Evolutionary conservation across 2,113 vertebrate genomes (phyloP), one percentile per base, ranked within the genome.

Genomic region (Tamias sibiricus): DNA sequence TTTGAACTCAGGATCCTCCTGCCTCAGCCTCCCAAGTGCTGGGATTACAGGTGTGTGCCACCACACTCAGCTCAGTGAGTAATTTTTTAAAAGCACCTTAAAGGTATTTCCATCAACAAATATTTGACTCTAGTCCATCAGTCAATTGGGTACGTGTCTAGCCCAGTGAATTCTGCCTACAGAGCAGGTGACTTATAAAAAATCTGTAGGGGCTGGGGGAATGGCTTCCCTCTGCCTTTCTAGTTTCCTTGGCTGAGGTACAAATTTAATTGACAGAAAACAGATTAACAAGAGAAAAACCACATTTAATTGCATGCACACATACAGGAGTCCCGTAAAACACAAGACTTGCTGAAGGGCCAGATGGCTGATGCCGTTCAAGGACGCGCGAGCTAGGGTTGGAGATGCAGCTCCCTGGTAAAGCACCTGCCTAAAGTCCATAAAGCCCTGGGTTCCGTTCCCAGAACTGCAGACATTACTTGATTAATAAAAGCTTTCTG

Each of bases 21-120:
- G n/a, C n/a, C n/a, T n/a, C n/a, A n/a, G n/a, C n/a, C n/a, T n/a
- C n/a, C n/a, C n/a, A n/a, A n/a, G n/a, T n/a, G n/a, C n/a, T n/a
- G n/a, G n/a, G n/a, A n/a, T n/a, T n/a, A n/a, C n/a, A n/a, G n/a
- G n/a, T n/a, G n/a, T n/a, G n/a, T n/a, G n/a, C n/a, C n/a, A n/a
- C n/a, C n/a, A n/a, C n/a, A n/a, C n/a, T n/a, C n/a, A n/a, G n/a
- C n/a, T n/a, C n/a, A 66, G 28, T 4, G 30, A 82, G 68, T 40
- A 52, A 44, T 24, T 90, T 85, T 87, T 83, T 4, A 11, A 79
- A 89, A 86, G 8, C 35, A 76, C 6, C 84, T 89, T 90, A 64
- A 96, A 89, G 52, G 8, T 35, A 76, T 95, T 91, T 32, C 66
- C 30, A 89, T 86, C 22, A 40, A 85, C 66, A 77, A 89, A 84